Evolutionary conservation across 64 coral and sea anemone species (phyloP).

Genomic region (Cladopsammia gracilis): DNA sequence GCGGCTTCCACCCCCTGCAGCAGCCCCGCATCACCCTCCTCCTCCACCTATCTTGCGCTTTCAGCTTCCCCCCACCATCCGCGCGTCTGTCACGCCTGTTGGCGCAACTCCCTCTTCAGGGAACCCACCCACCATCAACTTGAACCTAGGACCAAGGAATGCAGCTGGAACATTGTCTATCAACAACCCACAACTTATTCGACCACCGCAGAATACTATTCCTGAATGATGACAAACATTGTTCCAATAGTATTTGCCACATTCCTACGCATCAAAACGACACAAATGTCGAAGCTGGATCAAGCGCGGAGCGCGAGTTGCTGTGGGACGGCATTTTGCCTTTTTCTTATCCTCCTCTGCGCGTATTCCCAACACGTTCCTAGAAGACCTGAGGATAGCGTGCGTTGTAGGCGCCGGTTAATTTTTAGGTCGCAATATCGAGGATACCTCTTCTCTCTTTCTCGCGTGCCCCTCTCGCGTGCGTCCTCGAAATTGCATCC

Average conservation of each 20-base stretch:
- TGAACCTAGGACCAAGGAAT: background rate
- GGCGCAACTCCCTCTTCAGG: background rate
- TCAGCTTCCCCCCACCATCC: background rate
- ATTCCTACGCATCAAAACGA: background rate
- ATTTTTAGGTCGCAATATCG: no score
- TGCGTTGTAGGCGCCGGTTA: no score
- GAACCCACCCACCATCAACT: slow-evolving; percentile 11
- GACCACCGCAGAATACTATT: background rate
- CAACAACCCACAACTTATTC: background rate
- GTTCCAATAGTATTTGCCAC: background rate
- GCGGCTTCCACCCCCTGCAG: background rate
- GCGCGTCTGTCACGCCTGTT: background rate
- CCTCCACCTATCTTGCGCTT: background rate
- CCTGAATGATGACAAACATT: background rate
- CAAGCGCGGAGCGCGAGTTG: no score
- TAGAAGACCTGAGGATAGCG: no score
- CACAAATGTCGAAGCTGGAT: no score
- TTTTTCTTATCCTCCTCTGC: no score
- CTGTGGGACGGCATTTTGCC: no score
- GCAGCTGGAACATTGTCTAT: background rate
- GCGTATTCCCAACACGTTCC: no score
- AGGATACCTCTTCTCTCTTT: no score
- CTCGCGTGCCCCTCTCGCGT: no score
- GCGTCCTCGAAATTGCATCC: no score
- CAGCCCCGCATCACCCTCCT: background rate